A percentile compares a stretch with the other conserved stretches of the same genome.
These are phyloP conservation scores for Eristalis pertinax DNA, from an alignment of 2,888 invertebrate genomes.

Conservation along the genomic window DNA sequence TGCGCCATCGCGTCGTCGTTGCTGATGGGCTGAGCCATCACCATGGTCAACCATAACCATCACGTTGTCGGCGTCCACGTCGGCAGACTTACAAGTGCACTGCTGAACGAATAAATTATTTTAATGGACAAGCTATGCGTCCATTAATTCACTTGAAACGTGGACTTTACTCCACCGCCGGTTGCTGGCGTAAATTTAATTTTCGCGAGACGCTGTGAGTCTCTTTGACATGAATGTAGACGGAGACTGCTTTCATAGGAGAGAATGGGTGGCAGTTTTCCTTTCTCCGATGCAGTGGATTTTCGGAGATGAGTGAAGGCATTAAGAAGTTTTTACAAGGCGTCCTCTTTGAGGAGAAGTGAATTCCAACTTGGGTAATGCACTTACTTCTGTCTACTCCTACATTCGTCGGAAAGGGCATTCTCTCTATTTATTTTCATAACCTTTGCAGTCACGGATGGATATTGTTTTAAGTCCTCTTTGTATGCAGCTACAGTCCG, in stretches of 20 bases:
- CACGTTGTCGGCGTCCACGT: background rate
- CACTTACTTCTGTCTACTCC: background rate
- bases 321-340: background rate
- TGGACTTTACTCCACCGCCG: background rate
- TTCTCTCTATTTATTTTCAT: background rate
- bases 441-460: too few species aligned
- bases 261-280: background rate
- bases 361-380: background rate
- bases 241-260: background rate
- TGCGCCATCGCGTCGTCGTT: background rate
- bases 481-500: too few species aligned
- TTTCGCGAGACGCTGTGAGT: slow-evolving; percentile 3
- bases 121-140: slow-evolving; percentile 62
- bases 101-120: slow-evolving; percentile 52
- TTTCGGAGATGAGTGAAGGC: background rate
- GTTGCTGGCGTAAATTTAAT: slow-evolving; percentile 20
- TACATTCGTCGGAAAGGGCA: background rate
- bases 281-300: background rate
- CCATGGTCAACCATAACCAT: background rate
- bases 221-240: background rate
- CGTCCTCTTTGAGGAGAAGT: background rate
- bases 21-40: background rate
- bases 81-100: background rate
- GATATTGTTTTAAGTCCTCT: too few species aligned
- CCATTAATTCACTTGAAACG: slow-evolving; percentile 49